A percentile compares a stretch with the other conserved stretches of the same genome.
phyloP scores from a whole-genome alignment of 2,113 vertebrate genomes.

The Gadus chalcogrammus region DNA sequence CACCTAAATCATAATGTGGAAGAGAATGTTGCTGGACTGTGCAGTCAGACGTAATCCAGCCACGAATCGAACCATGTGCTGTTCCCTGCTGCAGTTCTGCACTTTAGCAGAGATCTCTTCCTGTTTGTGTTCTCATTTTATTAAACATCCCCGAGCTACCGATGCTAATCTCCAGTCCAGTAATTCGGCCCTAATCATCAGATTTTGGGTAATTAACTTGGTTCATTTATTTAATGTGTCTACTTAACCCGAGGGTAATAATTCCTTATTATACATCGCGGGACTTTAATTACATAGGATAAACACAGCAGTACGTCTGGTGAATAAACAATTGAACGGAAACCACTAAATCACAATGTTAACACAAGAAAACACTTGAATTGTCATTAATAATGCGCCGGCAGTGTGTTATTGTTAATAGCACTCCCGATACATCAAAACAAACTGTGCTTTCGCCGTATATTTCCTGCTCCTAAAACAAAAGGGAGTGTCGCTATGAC shows the following conservation, averaged over 20 bases:
- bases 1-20: too few relatives aligned
- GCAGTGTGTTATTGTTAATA: slow-evolving; percentile 51
- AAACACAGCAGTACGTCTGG: neutral
- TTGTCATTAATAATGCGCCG: slow-evolving; percentile 33
- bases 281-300: slow-evolving; percentile 15
- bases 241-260: slow-evolving; percentile 32
- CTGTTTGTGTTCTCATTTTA: slow-evolving; percentile 9
- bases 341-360: neutral
- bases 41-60: too few relatives aligned
- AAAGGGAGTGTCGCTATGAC: slow-evolving; percentile 46
- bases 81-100: neutral
- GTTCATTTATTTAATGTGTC: slow-evolving; percentile 42
- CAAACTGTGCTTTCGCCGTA: slow-evolving; percentile 50
- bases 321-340: neutral
- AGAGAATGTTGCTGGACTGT: too few relatives aligned
- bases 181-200: slow-evolving; percentile 27
- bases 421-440: slow-evolving; percentile 52
- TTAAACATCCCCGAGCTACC: slow-evolving; percentile 34
- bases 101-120: slow-evolving; percentile 15
- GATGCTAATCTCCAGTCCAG: slow-evolving; percentile 19
- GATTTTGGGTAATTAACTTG: slow-evolving; percentile 35
- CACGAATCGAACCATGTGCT: too few relatives aligned
- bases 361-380: slow-evolving; percentile 28
- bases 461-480: slow-evolving; percentile 31
- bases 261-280: slow-evolving; percentile 18